Base-by-base conservation (phyloP, 2,888 invertebrate species). In the Mamestra brassicae region DNA sequence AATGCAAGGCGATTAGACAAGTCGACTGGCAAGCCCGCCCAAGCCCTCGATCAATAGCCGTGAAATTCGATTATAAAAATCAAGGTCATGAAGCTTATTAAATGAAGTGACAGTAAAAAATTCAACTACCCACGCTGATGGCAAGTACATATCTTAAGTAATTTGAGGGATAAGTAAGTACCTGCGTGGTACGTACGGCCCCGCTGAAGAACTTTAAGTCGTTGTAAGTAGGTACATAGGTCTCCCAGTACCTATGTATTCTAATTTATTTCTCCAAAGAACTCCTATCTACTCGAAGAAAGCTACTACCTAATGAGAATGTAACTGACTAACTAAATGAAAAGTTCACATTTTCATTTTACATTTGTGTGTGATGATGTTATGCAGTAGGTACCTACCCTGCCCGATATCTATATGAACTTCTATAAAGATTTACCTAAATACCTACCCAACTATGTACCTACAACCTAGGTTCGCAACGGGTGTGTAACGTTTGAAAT, bases 51-150 rank as follows among this genome's bases (percentile, higher is more conserved):
- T 95, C 94, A 93, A 95, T 93, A 94, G 92, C 94, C 91, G 92
- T 94, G 93, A 94, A 95, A 94, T 94, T 93, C 92, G 92, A 95
- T 95, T 93, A 93, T 91, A 93, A 92, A 93, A 93, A 93, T 91
- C 62, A 78, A 74, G 86, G 88, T 72, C 87, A 83, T 83, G 80
- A 79, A 78, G 78, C 89, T 88, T 89, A 90, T 87, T 86, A 87
- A 87, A 89, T 85, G 78, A 84, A 87, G 81, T 86, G 84, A 85
- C 88, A 84, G 78, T 67, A 67, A 65, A 67, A 85, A 85, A 83
- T 58, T 62, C 47, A 54, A 66, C 76, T 76, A 73, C 76, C 80
- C 62, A 82, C 85, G 26, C 58, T 54, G n/a, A n/a, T 26, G 36
- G 58, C 50, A 69, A 58, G 45, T 52, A 61, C 34, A 58, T 71